A percentile compares a stretch with the other conserved stretches of the same genome.
Evolutionary conservation across 2,888 invertebrate genomes (phyloP).

Genomic region (Plagiodera versicolora): DNA sequence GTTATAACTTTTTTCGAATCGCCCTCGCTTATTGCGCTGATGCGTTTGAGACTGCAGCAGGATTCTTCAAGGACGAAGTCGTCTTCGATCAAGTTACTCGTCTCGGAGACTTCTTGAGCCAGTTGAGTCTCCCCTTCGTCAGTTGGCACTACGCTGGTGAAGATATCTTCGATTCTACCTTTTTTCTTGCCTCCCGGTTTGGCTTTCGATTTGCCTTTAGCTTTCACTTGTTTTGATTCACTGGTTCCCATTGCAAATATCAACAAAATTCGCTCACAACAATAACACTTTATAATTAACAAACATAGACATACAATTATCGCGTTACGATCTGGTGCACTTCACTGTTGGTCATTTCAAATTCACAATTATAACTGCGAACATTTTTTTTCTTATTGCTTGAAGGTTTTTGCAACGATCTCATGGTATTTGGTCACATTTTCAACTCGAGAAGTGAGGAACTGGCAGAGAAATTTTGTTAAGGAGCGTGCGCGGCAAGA

Average conservation of each 20-base stretch:
- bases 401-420: constrained; percentile 11
- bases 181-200: constrained; percentile 55
- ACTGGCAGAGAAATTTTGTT: neutral
- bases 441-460: neutral
- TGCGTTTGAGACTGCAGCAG: constrained; percentile 42
- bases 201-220: constrained; percentile 61
- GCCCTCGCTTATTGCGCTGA: constrained; percentile 25
- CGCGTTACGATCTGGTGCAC: constrained; percentile 1
- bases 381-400: constrained; percentile 20
- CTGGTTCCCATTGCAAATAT: constrained; percentile 17
- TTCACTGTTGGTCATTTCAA: neutral
- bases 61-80: constrained; percentile 43
- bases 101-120: neutral
- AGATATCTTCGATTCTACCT: constrained; percentile 47
- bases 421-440: constrained; percentile 9
- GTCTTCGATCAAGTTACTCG: constrained; percentile 4
- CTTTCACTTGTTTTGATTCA: constrained; percentile 51
- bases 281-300: neutral
- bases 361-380: constrained; percentile 11
- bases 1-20: constrained; percentile 49
- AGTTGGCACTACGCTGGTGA: constrained; percentile 44
- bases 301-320: neutral
- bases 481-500: neutral
- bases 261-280: neutral
- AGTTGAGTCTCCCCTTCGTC: constrained; percentile 13